phyloP scores from a whole-genome alignment of 1,140 invertebrate genomes.

The Danaus plexippus region DNA sequence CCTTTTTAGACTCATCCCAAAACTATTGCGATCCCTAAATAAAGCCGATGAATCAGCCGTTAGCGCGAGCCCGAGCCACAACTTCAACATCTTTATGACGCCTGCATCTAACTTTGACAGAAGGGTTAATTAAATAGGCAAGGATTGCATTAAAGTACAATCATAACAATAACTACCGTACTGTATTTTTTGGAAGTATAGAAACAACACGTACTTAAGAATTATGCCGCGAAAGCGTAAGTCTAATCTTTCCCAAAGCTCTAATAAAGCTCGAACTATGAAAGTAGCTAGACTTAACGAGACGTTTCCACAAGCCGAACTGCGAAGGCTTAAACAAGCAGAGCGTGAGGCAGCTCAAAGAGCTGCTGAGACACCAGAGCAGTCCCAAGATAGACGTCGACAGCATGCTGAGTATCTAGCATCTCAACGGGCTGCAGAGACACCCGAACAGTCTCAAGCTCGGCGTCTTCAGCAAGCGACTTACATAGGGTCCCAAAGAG shows the following conservation, averaged over 20 bases:
- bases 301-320: constrained; percentile 26
- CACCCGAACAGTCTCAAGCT: constrained; percentile 12
- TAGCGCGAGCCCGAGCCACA: no score
- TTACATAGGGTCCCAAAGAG: constrained; percentile 14
- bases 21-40: no score
- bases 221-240: constrained; percentile 20
- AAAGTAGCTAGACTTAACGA: constrained; percentile 21
- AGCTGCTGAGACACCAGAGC: no score
- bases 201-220: constrained; percentile 12
- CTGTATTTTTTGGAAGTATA: constrained; percentile 29
- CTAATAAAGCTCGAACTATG: no score
- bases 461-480: no score
- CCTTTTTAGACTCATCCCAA: no score
- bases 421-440: constrained; percentile 25
- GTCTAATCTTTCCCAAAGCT: no score
- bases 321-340: constrained; percentile 27
- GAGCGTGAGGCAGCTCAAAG: constrained; percentile 8
- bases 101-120: no score
- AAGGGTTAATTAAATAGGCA: constrained; percentile 17
- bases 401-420: constrained; percentile 23
- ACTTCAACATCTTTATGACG: no score
- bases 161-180: constrained; percentile 24
- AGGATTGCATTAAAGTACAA: constrained; percentile 16
- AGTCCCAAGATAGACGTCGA: constrained; percentile 12
- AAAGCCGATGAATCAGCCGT: no score